Conservation (phyloP, 92 coral and sea anemone genomes). For the Diadumene lineata region DNA sequence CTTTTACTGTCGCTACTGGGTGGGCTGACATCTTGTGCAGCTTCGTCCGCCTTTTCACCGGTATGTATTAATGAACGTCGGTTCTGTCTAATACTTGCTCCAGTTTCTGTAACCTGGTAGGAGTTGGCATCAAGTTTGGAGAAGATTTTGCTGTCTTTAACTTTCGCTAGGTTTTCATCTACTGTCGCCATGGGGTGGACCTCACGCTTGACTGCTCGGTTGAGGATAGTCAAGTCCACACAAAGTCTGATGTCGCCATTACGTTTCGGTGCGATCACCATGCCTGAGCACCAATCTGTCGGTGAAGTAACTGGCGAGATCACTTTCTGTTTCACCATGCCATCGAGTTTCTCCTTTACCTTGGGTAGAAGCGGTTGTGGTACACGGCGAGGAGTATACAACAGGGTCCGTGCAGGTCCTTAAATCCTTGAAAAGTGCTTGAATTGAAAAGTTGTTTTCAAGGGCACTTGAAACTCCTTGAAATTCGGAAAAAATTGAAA, state of each 20-base stretch:
- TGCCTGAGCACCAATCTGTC: constrained; percentile 54
- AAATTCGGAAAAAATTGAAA: too few relatives aligned
- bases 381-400: constrained; percentile 36
- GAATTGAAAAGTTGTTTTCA: too few relatives aligned
- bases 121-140: constrained; percentile 43
- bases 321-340: constrained; percentile 35
- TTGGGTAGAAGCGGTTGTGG: constrained; percentile 50
- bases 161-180: constrained; percentile 43
- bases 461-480: too few relatives aligned
- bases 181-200: constrained; percentile 42
- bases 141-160: constrained; percentile 33
- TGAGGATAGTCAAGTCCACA: constrained; percentile 46
- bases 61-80: too few relatives aligned
- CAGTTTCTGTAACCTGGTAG: too few relatives aligned
- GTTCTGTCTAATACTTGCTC: too few relatives aligned
- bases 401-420: too few relatives aligned
- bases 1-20: too few relatives aligned
- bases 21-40: too few relatives aligned
- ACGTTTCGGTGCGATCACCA: constrained; percentile 45
- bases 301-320: constrained; percentile 38
- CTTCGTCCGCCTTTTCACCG: too few relatives aligned
- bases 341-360: constrained; percentile 34
- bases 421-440: too few relatives aligned
- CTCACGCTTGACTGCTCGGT: constrained; percentile 44
- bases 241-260: constrained; percentile 44